These are phyloP conservation scores for Ochotona princeps DNA, from an alignment of 2,113 vertebrate species.

Conservation along the genomic window DNA sequence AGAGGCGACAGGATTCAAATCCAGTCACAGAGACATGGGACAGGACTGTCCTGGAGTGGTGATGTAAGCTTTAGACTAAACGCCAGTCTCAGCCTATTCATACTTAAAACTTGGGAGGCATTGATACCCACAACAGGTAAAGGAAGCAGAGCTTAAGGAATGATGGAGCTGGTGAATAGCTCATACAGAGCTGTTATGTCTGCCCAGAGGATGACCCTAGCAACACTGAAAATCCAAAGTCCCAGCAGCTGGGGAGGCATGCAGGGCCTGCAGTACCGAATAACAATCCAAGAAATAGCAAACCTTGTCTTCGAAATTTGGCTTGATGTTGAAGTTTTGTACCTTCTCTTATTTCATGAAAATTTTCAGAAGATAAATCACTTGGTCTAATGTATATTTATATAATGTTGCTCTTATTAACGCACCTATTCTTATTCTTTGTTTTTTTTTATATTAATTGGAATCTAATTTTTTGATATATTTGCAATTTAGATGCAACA, in stretches of 20 bases:
- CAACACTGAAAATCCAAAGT: too few relatives aligned
- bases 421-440: not conserved
- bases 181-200: not conserved
- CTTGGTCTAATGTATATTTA: not conserved
- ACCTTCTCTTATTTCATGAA: not conserved
- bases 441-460: not conserved
- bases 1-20: too few relatives aligned
- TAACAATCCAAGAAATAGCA: too few relatives aligned
- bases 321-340: not conserved
- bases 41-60: too few relatives aligned
- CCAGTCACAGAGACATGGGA: too few relatives aligned
- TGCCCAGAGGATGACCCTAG: not conserved
- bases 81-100: not conserved
- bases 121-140: not conserved
- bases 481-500: not conserved
- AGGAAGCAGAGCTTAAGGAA: not conserved
- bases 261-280: too few relatives aligned
- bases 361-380: not conserved
- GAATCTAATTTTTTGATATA: not conserved
- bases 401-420: not conserved
- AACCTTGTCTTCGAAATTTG: not conserved
- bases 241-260: not conserved
- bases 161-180: not conserved
- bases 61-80: too few relatives aligned
- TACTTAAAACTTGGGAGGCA: not conserved